Evolutionary conservation across 1,140 invertebrate species (phyloP), one percentile per base, ranked within the genome.

Genomic region (Drosophila guanche): DNA sequence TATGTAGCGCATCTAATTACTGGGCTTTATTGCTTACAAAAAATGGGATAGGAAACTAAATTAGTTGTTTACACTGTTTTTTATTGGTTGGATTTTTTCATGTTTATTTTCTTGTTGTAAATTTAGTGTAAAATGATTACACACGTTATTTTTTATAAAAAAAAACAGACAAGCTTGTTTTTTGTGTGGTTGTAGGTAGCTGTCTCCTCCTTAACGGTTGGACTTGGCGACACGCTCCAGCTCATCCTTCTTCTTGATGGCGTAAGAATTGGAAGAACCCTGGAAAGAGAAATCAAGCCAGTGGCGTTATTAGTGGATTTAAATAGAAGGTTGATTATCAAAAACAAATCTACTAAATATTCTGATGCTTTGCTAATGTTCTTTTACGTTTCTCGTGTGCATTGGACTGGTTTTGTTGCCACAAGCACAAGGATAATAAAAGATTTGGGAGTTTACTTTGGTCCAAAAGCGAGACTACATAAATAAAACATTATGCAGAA

Each of bases 221-320:
- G 98, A 99, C 93, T 99, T 99, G 90, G 99, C 99, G 76, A 99
- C 99, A 95, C 99, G 97, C 93, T 99, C 99, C 91, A 99, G 94
- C 94, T 99, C 99, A 92, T 99, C 99, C 93, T 99, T 99, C 95
- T 99, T 99, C 94, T 99, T 99, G 92, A 99, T 99, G 70, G 99
- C 99, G 91, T 99, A 99, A 43, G 98, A 99, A 93, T 99, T 99
- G 48, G 98, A 99, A 63, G 98, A 99, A 71, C 98, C 99, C 95
- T 96, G 90, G 25, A 86, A 91, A 60, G 25, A 69, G 48, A 41
- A 45, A n/a, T 27, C 20, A 5, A n/a, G 33, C 6, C 43, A 22
- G 3, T 2, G 2, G 43, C 0, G n/a, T 7, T 8, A 7, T 7
- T 14, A 45, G 2, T 37, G 14, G 33, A 5, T 10, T 52, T 8